Conservation (phyloP, 2,113 vertebrate species). For the Semnornis frantzii region DNA sequence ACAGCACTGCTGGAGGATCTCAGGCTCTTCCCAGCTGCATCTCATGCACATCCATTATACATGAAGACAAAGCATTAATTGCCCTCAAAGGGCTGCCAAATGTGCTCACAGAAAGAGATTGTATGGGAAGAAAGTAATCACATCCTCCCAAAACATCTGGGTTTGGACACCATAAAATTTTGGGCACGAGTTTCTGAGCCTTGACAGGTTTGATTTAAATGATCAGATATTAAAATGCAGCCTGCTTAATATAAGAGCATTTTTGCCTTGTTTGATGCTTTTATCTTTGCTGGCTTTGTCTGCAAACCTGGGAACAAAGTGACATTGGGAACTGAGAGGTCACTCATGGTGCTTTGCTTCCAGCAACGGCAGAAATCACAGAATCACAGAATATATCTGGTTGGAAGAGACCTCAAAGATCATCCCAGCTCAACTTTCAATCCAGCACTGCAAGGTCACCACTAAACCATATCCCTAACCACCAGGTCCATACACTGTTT, state of each 20-base stretch:
- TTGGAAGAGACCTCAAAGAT: too few relatives aligned
- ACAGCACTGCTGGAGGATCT: neutral
- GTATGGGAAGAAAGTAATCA: neutral
- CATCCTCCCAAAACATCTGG: accelerated
- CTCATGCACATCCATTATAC: neutral
- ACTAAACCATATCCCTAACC: too few relatives aligned
- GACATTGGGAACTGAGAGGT: neutral
- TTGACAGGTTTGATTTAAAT: neutral
- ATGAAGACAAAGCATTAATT: neutral
- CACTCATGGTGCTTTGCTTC: neutral
- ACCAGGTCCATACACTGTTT: too few relatives aligned
- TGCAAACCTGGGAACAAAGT: neutral
- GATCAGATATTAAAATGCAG: neutral
- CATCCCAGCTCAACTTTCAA: too few relatives aligned
- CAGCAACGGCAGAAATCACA: neutral
- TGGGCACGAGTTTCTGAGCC: neutral
- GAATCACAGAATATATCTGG: neutral
- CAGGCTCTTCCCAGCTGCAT: neutral
- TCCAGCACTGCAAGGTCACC: too few relatives aligned
- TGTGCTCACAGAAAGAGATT: neutral
- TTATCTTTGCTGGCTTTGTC: neutral
- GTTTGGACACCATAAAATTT: neutral
- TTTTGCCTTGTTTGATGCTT: neutral
- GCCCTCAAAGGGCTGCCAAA: neutral
- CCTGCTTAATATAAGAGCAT: neutral